Conservation (phyloP, 2,888 invertebrate species). For the Aphidoletes aphidimyza region DNA sequence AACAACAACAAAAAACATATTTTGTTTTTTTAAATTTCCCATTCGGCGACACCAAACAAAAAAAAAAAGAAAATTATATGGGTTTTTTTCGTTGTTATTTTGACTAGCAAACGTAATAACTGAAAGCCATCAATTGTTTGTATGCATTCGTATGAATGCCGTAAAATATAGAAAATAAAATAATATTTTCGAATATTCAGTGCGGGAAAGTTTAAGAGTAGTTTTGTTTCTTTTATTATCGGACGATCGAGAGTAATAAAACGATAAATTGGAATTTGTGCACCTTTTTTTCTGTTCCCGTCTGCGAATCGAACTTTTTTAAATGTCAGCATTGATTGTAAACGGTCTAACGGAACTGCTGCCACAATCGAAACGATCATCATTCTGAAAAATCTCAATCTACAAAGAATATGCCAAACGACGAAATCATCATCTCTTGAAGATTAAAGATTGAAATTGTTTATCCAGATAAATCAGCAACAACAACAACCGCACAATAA, state of each 20-base stretch:
- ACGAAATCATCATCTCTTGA: neutral
- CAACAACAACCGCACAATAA: no score
- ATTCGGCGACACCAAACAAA: no score
- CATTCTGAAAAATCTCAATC: neutral
- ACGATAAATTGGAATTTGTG: conserved; percentile 7
- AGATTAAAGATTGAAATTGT: neutral
- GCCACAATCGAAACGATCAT: neutral
- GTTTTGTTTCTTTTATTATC: no score
- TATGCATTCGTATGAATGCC: neutral
- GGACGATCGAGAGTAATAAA: neutral
- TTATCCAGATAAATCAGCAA: no score
- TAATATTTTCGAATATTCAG: neutral
- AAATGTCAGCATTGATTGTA: conserved; percentile 48
- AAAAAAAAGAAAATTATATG: no score
- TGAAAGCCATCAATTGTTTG: neutral
- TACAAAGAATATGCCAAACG: neutral
- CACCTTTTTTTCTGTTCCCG: neutral
- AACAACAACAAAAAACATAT: neutral
- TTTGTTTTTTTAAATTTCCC: neutral
- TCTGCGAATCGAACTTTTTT: neutral
- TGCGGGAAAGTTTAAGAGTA: no score
- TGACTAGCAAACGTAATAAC: no score
- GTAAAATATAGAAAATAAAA: neutral
- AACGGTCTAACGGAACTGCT: conserved; percentile 28
- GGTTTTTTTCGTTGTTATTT: no score